phyloP scores from a whole-genome alignment of 2,113 vertebrate genomes.

The Ammodytes marinus region DNA sequence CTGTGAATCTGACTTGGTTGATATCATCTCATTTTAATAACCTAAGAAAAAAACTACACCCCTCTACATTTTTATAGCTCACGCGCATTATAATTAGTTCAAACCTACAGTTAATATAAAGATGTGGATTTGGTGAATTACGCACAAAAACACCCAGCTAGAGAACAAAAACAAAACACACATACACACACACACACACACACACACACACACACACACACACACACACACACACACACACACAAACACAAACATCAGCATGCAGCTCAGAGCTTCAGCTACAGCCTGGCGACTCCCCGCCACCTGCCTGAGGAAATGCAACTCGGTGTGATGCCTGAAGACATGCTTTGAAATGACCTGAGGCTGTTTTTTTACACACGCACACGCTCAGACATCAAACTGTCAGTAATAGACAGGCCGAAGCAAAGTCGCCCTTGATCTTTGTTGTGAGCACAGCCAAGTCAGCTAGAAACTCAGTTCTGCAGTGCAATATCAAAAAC shows the following conservation, averaged over 20 bases:
- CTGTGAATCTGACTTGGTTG: background rate
- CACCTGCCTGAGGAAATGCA: constrained; percentile 7
- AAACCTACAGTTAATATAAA: background rate
- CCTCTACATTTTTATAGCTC: too few species aligned
- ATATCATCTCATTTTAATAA: background rate
- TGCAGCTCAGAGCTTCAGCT: too few species aligned
- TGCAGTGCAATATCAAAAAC: constrained; percentile 3
- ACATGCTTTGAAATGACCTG: constrained; percentile 43
- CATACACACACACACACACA: background rate
- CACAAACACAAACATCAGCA: too few species aligned
- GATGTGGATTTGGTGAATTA: background rate
- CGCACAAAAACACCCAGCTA: background rate
- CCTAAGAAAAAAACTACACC: background rate
- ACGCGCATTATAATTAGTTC: too few species aligned
- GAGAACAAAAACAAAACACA: background rate
- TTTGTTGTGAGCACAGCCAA: background rate
- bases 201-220: too few species aligned
- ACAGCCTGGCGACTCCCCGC: constrained; percentile 17
- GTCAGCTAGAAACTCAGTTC: constrained; percentile 36
- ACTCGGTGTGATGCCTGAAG: constrained; percentile 4
- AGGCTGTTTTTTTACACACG: background rate
- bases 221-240: too few species aligned
- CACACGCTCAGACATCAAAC: background rate
- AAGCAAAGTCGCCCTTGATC: background rate
- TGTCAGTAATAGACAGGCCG: constrained; percentile 13